Base-by-base conservation (phyloP, 2,888 invertebrate genomes). In the Elmis aenea region DNA sequence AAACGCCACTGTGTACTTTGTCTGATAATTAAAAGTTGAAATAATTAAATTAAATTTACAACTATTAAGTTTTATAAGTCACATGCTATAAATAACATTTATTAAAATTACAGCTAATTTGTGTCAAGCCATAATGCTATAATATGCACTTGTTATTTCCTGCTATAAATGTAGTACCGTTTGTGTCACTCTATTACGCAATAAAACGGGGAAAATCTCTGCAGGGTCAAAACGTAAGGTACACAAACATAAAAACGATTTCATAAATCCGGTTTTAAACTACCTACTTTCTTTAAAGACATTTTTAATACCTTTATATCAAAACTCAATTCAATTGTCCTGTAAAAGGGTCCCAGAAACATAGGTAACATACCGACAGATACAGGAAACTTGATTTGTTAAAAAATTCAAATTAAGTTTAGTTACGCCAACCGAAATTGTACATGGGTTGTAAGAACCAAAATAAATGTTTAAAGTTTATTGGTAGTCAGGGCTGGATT, bases 161-260 rank as follows among this genome's bases (percentile, higher is more conserved):
- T 41, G 41, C 24, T 41, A 32, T 41, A 36, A 41, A 41, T 36
- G 35, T 26, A 29, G 41, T 41, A 33, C 41, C 36, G 32, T 41
- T 40, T 41, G 16, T 28, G 26, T 41, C 13, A 25, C 21, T 29
- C 29, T 20, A 25, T 41, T 41, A 15, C 32, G 41, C 28, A 41
- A 41, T 36, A 36, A 41, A 36, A 28, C 20, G 20, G 31, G 31
- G 28, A 36, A 23, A 27, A 28, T 36, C 28, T 16, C 26, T 29
- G 16, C 26, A 31, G 36, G 21, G 31, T 35, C 26, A 28, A 40
- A 40, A 35, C 29, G 34, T 28, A 18, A 34, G 26, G 21, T 34
- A 26, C 27, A 9, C 26, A 38, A n/a, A n/a, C 23, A 26, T 22
- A 15, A n/a, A n/a, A 30, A 36, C 23, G 23, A 36, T 32, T 38